Conservation (phyloP, 1,140 invertebrate genomes). For the Chionoecetes opilio region DNA sequence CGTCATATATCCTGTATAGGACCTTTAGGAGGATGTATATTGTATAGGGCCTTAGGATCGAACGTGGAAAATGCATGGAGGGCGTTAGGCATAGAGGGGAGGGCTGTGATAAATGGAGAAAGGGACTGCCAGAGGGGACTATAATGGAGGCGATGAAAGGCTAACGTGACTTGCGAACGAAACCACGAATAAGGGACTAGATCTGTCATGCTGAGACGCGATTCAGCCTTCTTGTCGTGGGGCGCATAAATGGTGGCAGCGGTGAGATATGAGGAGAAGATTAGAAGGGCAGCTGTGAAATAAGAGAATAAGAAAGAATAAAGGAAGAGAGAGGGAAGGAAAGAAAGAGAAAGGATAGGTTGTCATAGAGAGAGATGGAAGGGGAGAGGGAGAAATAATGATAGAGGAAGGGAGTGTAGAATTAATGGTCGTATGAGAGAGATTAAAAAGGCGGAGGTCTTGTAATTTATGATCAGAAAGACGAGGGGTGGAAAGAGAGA, state of each 20-base stretch:
- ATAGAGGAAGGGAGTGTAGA: background rate
- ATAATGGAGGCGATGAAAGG: background rate
- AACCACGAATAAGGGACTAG: background rate
- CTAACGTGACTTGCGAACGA: background rate
- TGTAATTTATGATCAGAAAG: background rate
- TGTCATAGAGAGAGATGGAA: background rate
- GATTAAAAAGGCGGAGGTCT: conserved; percentile 11
- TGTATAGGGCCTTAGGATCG: background rate
- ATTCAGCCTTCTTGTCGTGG: too few species aligned
- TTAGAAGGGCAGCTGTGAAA: background rate
- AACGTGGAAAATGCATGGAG: background rate
- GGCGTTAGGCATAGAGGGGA: background rate
- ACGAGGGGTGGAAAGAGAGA: background rate
- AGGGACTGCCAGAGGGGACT: background rate
- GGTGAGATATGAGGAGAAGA: background rate
- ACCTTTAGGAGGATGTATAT: background rate
- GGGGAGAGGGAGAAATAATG: background rate
- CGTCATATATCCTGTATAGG: background rate
- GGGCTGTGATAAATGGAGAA: background rate
- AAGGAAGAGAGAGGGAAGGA: background rate
- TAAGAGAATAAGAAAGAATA: background rate
- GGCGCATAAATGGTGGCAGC: too few species aligned
- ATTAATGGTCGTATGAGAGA: background rate
- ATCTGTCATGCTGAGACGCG: too few species aligned
- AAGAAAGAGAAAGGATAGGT: background rate